Evolutionary conservation across 2,113 vertebrate species (phyloP).

Genomic region (Eurypyga helias): DNA sequence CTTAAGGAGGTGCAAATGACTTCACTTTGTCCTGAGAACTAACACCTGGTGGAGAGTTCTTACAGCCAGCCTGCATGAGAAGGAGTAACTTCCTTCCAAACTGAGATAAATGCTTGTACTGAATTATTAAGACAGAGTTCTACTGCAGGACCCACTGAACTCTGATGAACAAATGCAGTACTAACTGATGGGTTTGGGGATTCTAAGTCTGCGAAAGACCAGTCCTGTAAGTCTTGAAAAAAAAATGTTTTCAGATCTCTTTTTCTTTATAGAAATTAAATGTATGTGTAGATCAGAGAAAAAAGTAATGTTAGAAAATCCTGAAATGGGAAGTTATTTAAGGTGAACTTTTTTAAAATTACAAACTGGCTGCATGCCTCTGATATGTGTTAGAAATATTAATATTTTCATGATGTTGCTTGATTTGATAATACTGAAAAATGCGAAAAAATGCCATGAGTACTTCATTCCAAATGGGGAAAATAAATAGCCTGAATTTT

Average conservation of each 20-base stretch:
- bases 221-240: background rate
- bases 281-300: background rate
- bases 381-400: background rate
- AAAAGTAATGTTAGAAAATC: background rate
- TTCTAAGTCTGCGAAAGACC: background rate
- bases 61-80: background rate
- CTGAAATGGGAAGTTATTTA: background rate
- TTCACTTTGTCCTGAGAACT: slow-evolving; percentile 47
- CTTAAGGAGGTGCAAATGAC: slow-evolving; percentile 53
- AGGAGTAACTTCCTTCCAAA: background rate
- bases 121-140: background rate
- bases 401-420: background rate
- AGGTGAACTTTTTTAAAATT: background rate
- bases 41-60: slow-evolving; percentile 29
- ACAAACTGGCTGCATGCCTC: background rate
- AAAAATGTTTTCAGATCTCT: background rate
- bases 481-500: background rate
- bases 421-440: background rate
- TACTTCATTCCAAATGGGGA: background rate
- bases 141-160: background rate
- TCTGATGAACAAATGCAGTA: background rate
- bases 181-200: background rate
- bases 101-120: background rate
- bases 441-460: background rate
- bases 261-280: background rate